These are phyloP conservation scores for Himantopus leucocephalus DNA, from an alignment of 2,113 vertebrate genomes.

Conservation along the genomic window DNA sequence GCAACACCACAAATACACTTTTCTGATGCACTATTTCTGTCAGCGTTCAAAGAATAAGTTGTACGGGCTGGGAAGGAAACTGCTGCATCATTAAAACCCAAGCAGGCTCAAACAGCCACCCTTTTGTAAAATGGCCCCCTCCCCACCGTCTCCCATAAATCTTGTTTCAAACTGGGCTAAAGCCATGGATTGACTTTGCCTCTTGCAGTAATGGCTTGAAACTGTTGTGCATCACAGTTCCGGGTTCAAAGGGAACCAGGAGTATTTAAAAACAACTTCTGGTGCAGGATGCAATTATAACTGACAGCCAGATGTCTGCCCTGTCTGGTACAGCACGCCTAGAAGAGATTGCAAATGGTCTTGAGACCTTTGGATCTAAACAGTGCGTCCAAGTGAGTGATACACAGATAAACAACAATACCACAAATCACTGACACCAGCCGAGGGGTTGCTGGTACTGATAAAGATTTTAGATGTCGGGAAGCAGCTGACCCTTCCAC, in stretches of 20 bases:
- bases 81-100: constrained; percentile 73
- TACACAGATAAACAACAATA: constrained; percentile 68
- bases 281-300: constrained; percentile 83
- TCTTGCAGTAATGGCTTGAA: constrained; percentile 70
- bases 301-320: constrained; percentile 80
- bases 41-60: constrained; percentile 71
- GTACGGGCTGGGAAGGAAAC: constrained; percentile 75
- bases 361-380: constrained; percentile 70
- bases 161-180: constrained; percentile 72
- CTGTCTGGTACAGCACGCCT: constrained; percentile 70
- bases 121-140: constrained; percentile 67
- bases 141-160: constrained; percentile 72
- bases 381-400: constrained; percentile 56
- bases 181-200: constrained; percentile 60
- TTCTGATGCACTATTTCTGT: constrained; percentile 75
- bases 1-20: constrained; percentile 77
- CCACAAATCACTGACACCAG: constrained; percentile 66
- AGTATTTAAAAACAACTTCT: constrained; percentile 81
- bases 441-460: background rate
- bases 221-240: constrained; percentile 72
- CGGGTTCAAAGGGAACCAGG: constrained; percentile 72
- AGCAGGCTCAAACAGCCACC: constrained; percentile 60
- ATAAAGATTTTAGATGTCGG: constrained; percentile 70
- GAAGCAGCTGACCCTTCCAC: background rate
- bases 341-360: constrained; percentile 77